Conservation (phyloP, 30 jellyfish, hydroid and myxozoan genomes). For the Pelagia noctiluca region DNA sequence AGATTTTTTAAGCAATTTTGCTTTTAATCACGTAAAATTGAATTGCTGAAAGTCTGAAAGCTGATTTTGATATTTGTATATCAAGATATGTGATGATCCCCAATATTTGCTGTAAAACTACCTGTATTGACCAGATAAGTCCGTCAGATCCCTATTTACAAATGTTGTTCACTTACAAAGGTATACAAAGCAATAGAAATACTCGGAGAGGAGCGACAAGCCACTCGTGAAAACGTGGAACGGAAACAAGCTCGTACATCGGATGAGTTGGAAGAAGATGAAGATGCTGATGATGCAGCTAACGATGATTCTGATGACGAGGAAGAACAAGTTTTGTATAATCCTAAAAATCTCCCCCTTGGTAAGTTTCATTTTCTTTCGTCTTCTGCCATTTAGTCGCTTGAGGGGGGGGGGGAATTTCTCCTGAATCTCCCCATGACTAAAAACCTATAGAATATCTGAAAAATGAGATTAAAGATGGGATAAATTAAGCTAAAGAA, state of each 20-base stretch:
- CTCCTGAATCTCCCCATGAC: not conserved
- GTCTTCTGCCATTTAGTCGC: not conserved
- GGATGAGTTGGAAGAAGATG: constrained; percentile 94
- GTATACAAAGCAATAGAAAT: constrained; percentile 80
- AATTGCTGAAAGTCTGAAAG: too few species aligned
- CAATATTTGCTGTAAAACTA: too few species aligned
- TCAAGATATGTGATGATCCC: too few species aligned
- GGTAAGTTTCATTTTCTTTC: constrained; percentile 50
- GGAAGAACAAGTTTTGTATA: constrained; percentile 92
- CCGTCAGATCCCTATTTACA: not conserved
- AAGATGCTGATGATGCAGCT: constrained; percentile 84
- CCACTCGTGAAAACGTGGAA: constrained; percentile 94
- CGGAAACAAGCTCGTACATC: constrained; percentile 95
- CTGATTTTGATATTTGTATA: too few species aligned
- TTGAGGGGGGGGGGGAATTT: not conserved
- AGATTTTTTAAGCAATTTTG: too few species aligned
- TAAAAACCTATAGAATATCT: too few species aligned
- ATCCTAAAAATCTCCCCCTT: constrained; percentile 95
- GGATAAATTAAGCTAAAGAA: too few species aligned
- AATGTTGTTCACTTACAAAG: constrained; percentile 18
- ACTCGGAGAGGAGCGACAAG: constrained; percentile 90
- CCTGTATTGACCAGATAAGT: not conserved
- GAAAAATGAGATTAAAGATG: too few species aligned
- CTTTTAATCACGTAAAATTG: too few species aligned
- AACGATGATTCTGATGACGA: constrained; percentile 90